Conservation (phyloP, 2,113 vertebrate species). For the Saimiri boliviensis region DNA sequence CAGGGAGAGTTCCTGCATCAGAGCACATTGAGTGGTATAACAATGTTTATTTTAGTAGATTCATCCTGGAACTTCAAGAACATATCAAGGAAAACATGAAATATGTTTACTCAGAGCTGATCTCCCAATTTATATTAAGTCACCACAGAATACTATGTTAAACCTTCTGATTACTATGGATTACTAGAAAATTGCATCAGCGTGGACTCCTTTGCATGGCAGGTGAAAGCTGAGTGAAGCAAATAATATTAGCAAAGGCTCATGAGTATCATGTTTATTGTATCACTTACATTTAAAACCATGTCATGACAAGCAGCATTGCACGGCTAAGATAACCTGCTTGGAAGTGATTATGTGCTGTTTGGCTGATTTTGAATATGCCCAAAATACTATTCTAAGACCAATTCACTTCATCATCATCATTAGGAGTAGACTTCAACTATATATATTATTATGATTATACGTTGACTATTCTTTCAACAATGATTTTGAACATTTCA, state of each 20-base stretch:
- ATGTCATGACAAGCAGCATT: slow-evolving; percentile 81
- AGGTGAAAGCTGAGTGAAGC: slow-evolving; percentile 85
- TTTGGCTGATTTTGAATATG: slow-evolving; percentile 78
- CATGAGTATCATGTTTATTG: slow-evolving; percentile 79
- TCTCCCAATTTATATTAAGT: slow-evolving; percentile 86
- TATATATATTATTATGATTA: slow-evolving; percentile 42
- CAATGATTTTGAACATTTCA: background rate
- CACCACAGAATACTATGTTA: slow-evolving; percentile 82
- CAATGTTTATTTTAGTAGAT: slow-evolving; percentile 77
- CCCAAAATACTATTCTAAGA: slow-evolving; percentile 45
- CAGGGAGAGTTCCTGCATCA: slow-evolving; percentile 90
- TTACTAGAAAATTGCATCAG: slow-evolving; percentile 85
- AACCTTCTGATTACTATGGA: slow-evolving; percentile 82
- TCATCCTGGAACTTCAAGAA: slow-evolving; percentile 81
- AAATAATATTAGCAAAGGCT: slow-evolving; percentile 84
- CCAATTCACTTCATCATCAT: slow-evolving; percentile 55
- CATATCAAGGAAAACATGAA: slow-evolving; percentile 82
- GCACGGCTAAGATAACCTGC: slow-evolving; percentile 83
- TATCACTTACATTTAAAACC: slow-evolving; percentile 84
- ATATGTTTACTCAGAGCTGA: slow-evolving; percentile 83
- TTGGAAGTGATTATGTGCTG: slow-evolving; percentile 76
- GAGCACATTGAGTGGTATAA: slow-evolving; percentile 69
- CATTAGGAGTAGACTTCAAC: slow-evolving; percentile 67
- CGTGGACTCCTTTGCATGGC: slow-evolving; percentile 83
- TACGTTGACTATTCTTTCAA: background rate